Evolutionary conservation across 2,113 vertebrate species (phyloP).

Genomic region (Seriola aureovittata): DNA sequence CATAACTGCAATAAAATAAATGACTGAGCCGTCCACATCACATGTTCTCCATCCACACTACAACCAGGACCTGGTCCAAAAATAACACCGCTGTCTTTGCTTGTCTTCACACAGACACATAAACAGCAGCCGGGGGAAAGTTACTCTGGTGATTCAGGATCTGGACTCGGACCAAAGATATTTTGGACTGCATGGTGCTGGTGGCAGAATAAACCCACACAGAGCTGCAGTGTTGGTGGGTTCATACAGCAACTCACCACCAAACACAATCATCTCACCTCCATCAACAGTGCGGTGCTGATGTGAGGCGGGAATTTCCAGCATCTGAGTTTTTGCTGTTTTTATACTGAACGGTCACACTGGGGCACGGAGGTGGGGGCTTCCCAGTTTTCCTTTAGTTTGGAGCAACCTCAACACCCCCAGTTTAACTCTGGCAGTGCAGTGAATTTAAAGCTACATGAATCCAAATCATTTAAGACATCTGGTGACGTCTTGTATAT

Average conservation of each 20-base stretch:
- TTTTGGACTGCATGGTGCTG: constrained; percentile 1
- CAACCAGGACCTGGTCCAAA: constrained; percentile 36
- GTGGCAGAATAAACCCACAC: not conserved
- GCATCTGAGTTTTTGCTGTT: not conserved
- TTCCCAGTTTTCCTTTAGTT: no score
- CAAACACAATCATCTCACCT: not conserved
- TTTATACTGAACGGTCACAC: not conserved
- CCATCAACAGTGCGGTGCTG: not conserved
- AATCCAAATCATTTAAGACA: no score
- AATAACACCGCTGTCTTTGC: constrained; percentile 31
- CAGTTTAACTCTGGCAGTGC: no score
- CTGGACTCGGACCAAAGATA: constrained; percentile 19
- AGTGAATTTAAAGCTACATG: no score
- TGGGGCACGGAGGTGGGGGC: not conserved
- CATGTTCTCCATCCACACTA: constrained; percentile 5
- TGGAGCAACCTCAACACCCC: no score
- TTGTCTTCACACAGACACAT: constrained; percentile 23
- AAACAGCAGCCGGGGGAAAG: constrained; percentile 2
- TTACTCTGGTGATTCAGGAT: not conserved
- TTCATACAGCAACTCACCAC: no score
- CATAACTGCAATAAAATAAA: constrained; percentile 1
- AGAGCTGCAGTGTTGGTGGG: not conserved
- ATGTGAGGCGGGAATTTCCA: constrained; percentile 22
- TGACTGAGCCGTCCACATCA: not conserved
- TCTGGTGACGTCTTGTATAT: no score